A percentile compares a stretch with the other conserved stretches of the same genome.
Conservation (phyloP, 2,797 vertebrate genomes). For the Halcyon badia region DNA sequence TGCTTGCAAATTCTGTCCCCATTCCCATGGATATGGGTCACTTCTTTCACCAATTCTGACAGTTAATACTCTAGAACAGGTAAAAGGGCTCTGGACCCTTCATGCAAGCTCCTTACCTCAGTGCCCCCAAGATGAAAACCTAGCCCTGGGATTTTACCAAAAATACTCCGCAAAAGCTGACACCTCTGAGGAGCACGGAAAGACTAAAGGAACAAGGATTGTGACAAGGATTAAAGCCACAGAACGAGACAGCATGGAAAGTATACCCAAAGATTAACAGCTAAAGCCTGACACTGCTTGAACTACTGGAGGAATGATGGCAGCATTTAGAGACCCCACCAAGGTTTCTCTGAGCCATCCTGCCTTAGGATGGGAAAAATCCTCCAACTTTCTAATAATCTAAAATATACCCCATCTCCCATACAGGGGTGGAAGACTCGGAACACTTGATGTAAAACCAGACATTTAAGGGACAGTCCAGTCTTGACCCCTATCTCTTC, state of each 20-base stretch:
- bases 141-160: neutral
- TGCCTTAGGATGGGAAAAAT: neutral
- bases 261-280: neutral
- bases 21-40: rapidly evolving
- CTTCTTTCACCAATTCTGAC: neutral
- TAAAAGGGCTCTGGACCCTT: neutral
- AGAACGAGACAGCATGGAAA: neutral
- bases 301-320: neutral
- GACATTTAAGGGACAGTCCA: neutral
- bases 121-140: neutral
- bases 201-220: neutral
- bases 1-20: neutral
- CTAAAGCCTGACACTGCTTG: neutral
- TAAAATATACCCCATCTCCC: neutral
- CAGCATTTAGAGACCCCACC: neutral
- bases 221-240: neutral
- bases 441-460: neutral
- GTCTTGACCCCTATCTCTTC: neutral
- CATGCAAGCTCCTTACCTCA: neutral
- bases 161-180: neutral
- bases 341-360: neutral
- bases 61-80: neutral
- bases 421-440: neutral
- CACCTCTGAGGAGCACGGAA: neutral
- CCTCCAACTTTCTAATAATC: neutral